phyloP scores from a whole-genome alignment of 2,888 invertebrate genomes.

The Noctua comes region DNA sequence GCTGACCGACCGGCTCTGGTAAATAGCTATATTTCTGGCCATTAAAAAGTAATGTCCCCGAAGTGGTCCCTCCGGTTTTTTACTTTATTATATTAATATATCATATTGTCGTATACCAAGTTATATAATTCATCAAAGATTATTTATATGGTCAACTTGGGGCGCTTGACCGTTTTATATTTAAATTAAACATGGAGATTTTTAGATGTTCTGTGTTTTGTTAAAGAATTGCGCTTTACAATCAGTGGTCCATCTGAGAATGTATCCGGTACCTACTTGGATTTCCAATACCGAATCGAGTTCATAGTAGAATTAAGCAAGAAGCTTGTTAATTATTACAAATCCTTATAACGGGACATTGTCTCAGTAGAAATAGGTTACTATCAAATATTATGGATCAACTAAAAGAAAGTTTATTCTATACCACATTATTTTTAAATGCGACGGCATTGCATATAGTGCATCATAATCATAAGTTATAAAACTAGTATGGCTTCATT shows the following conservation, averaged over 20 bases:
- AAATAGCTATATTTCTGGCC: constrained; percentile 84
- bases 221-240: constrained; percentile 36
- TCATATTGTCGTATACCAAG: constrained; percentile 82
- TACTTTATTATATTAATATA: constrained; percentile 78
- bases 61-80: constrained; percentile 76
- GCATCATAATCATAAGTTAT: too few species aligned
- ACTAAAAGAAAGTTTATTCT: neutral
- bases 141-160: constrained; percentile 85
- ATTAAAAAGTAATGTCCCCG: constrained; percentile 82
- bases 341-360: neutral
- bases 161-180: constrained; percentile 80
- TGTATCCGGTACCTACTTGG: neutral
- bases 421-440: neutral
- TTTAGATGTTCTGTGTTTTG: constrained; percentile 63
- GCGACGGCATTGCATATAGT: neutral
- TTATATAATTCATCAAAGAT: constrained; percentile 85
- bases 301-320: neutral
- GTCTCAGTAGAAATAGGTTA: neutral
- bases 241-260: constrained; percentile 19
- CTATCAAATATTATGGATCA: neutral
- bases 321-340: neutral
- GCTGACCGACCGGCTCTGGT: constrained; percentile 69
- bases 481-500: neutral
- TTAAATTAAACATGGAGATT: constrained; percentile 55
- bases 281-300: neutral